A percentile compares a stretch with the other conserved stretches of the same genome.
Conservation (phyloP, 1,140 invertebrate species). For the Bilobella aurantiaca region DNA sequence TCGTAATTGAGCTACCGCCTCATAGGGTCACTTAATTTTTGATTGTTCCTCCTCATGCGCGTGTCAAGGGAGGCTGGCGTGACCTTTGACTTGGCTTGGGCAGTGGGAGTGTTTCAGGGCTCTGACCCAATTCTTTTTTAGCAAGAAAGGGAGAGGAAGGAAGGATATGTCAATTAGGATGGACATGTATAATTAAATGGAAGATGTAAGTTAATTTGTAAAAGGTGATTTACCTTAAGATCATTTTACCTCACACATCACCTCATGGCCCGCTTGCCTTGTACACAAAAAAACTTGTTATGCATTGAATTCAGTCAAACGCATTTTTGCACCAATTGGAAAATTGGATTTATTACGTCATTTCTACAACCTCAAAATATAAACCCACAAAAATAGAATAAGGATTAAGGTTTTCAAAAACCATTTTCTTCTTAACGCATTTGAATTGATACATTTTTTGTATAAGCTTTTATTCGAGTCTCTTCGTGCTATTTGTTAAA, state of each 20-base stretch:
- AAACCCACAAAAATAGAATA: too few species aligned
- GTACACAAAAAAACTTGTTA: neutral
- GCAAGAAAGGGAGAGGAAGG: neutral
- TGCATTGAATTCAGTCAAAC: neutral
- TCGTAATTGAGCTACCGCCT: too few species aligned
- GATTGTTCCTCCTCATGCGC: neutral
- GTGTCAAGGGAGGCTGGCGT: neutral
- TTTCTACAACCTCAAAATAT: too few species aligned
- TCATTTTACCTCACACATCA: too few species aligned
- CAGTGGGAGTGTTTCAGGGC: neutral
- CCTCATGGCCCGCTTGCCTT: neutral
- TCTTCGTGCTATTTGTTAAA: too few species aligned
- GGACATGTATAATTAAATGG: neutral
- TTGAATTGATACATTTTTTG: too few species aligned
- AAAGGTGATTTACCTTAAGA: neutral
- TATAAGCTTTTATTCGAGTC: too few species aligned
- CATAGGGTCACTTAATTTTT: neutral
- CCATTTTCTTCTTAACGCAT: too few species aligned
- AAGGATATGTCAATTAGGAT: neutral
- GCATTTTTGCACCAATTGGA: neutral
- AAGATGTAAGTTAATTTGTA: neutral
- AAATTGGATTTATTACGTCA: neutral
- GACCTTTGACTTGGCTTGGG: neutral
- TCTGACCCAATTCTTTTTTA: neutral
- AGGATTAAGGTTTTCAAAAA: too few species aligned